Evolutionary conservation across 2,888 invertebrate genomes (phyloP).

Genomic region (Fragum sueziense): DNA sequence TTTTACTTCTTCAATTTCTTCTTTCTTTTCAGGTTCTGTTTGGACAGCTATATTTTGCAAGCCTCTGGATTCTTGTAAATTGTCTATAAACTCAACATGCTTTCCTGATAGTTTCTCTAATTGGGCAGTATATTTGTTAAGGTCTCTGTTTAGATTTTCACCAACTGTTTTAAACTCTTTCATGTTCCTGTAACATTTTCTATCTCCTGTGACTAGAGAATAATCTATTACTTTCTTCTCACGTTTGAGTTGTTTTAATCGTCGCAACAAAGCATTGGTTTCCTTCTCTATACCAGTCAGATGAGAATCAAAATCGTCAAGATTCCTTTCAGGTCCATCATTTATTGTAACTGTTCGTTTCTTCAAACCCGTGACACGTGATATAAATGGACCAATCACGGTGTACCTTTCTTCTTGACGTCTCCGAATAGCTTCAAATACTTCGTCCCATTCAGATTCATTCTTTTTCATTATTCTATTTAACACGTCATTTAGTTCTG

Average conservation of each 20-base stretch:
- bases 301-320: conserved; percentile 49
- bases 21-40: neutral
- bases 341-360: conserved; percentile 29
- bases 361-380: conserved; percentile 32
- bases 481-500: conserved; percentile 7
- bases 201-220: conserved; percentile 43
- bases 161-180: conserved; percentile 44
- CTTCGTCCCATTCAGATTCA: conserved; percentile 7
- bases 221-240: conserved; percentile 54
- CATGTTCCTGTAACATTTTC: conserved; percentile 40
- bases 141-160: conserved; percentile 51
- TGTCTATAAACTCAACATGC: conserved; percentile 6
- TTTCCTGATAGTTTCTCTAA: neutral
- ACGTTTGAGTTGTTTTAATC: conserved; percentile 48
- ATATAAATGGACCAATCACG: conserved; percentile 47
- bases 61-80: conserved; percentile 2
- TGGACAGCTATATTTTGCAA: neutral
- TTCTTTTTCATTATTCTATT: neutral
- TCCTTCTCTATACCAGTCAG: conserved; percentile 53
- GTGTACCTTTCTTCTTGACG: conserved; percentile 14
- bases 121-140: conserved; percentile 39
- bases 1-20: neutral
- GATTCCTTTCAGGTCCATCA: conserved; percentile 24
- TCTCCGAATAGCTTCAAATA: neutral
- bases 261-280: conserved; percentile 45